These are phyloP conservation scores for Turritopsis dohrnii DNA, from an alignment of 30 jellyfish, hydroid and myxozoan species.

Conservation along the genomic window DNA sequence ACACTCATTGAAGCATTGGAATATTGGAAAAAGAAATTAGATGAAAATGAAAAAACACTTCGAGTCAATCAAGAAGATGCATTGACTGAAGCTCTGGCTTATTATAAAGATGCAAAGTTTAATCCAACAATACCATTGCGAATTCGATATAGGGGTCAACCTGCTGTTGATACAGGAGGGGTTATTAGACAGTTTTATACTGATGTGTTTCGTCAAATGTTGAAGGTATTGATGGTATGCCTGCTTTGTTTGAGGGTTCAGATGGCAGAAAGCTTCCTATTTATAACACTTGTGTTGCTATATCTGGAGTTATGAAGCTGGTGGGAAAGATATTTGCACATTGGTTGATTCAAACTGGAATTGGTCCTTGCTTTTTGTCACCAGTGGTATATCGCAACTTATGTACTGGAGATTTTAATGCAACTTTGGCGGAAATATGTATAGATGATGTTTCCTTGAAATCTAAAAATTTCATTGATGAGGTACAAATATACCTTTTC, in stretches of 20 bases:
- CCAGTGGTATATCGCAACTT: not conserved
- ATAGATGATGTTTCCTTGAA: not conserved
- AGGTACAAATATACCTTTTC: not conserved
- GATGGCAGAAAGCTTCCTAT: slow-evolving; percentile 1
- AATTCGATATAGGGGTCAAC: slow-evolving; percentile 33
- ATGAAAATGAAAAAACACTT: not conserved
- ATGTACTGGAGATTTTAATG: not conserved
- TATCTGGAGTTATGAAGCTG: not conserved
- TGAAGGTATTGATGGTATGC: slow-evolving; percentile 10
- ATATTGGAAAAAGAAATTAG: not conserved
- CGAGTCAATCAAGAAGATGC: slow-evolving; percentile 28
- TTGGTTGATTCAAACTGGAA: not conserved
- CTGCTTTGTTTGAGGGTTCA: slow-evolving; percentile 1
- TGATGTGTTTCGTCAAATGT: slow-evolving; percentile 23
- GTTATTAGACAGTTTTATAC: slow-evolving; percentile 37
- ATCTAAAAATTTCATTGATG: not conserved
- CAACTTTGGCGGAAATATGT: not conserved
- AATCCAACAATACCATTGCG: slow-evolving; percentile 23
- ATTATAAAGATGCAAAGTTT: slow-evolving; percentile 9
- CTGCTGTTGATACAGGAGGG: slow-evolving; percentile 42
- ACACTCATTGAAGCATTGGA: not conserved
- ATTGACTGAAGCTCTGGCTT: slow-evolving; percentile 29
- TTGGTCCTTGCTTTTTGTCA: not conserved
- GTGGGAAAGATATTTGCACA: not conserved
- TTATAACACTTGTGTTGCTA: slow-evolving; percentile 1